Conservation (phyloP, 2,888 invertebrate genomes). For the Habroteleia sp. region DNA sequence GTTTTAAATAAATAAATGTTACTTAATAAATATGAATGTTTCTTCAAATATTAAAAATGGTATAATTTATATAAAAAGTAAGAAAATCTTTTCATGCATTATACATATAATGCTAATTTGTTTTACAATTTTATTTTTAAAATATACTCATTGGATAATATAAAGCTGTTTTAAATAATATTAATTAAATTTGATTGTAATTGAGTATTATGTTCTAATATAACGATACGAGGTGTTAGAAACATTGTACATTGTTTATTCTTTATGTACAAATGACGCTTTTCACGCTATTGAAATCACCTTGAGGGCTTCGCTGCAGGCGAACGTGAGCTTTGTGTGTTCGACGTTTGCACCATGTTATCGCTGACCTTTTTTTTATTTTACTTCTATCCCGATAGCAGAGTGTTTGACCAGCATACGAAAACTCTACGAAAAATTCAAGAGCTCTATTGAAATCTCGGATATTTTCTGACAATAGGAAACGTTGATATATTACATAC, state of each 20-base stretch:
- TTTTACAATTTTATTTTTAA: too few relatives aligned
- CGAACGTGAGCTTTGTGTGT: constrained; percentile 58
- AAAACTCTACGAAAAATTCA: constrained; percentile 62
- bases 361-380: constrained; percentile 62
- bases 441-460: constrained; percentile 56
- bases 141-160: too few relatives aligned
- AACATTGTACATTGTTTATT: constrained; percentile 33
- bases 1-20: too few relatives aligned
- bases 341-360: constrained; percentile 55
- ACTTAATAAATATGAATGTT: too few relatives aligned
- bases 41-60: too few relatives aligned
- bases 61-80: too few relatives aligned
- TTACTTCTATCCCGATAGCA: constrained; percentile 48
- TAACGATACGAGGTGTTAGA: constrained; percentile 3
- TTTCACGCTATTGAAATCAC: constrained; percentile 57
- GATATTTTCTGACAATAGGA: constrained; percentile 47
- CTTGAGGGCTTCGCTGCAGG: constrained; percentile 39
- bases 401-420: constrained; percentile 61
- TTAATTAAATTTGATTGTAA: constrained; percentile 1
- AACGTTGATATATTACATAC: constrained; percentile 38
- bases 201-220: too few relatives aligned
- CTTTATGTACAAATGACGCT: constrained; percentile 52
- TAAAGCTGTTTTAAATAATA: too few relatives aligned
- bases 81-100: too few relatives aligned
- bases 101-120: too few relatives aligned